phyloP scores from a whole-genome alignment of 2,888 invertebrate genomes.

The Athalia cordata region DNA sequence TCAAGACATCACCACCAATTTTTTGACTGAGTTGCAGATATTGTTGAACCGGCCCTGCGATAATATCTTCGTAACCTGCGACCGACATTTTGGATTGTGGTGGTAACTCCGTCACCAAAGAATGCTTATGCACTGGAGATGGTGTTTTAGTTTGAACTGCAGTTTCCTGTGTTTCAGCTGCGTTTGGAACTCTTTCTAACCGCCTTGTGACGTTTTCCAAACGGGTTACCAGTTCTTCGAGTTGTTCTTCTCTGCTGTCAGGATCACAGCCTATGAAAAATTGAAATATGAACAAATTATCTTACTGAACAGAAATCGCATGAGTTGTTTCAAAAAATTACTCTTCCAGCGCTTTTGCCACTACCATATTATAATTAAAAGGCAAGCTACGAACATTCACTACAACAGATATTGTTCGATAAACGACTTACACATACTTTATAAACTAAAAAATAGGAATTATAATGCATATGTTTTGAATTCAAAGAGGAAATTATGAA shows the following conservation, averaged over 20 bases:
- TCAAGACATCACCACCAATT: constrained; percentile 90
- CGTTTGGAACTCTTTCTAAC: constrained; percentile 76
- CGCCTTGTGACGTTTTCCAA: constrained; percentile 85
- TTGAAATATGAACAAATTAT: background rate
- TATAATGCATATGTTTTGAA: too few species aligned
- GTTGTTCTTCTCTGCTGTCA: constrained; percentile 72
- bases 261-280: constrained; percentile 62
- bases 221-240: constrained; percentile 83
- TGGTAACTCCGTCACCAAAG: constrained; percentile 49
- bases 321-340: background rate
- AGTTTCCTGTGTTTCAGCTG: constrained; percentile 60
- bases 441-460: too few species aligned
- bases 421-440: too few species aligned
- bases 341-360: too few species aligned
- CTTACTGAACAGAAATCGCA: background rate
- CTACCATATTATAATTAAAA: too few species aligned
- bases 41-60: constrained; percentile 81
- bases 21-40: constrained; percentile 85
- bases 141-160: constrained; percentile 67
- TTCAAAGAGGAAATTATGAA: too few species aligned
- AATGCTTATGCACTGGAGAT: constrained; percentile 57
- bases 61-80: constrained; percentile 83
- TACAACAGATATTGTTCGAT: too few species aligned
- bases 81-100: constrained; percentile 81
- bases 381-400: too few species aligned